These are phyloP conservation scores for Yasuhikotakia modesta DNA, from an alignment of 2,797 vertebrate species.

Conservation along the genomic window DNA sequence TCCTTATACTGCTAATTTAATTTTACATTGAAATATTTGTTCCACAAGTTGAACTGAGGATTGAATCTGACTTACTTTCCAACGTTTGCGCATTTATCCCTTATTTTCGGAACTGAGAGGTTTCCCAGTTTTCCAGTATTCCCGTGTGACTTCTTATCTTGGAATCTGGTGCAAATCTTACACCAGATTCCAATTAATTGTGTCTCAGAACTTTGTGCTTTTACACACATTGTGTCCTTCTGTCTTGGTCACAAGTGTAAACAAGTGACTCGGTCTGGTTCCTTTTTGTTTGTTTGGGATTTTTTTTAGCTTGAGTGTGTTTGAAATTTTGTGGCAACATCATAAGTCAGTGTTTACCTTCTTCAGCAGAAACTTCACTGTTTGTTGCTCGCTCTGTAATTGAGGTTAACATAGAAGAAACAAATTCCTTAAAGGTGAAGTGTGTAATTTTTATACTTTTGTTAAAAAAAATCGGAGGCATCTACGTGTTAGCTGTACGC, in stretches of 20 bases:
- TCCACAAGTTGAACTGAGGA: background rate
- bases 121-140: background rate
- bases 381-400: too few relatives aligned
- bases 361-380: too few relatives aligned
- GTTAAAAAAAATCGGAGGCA: background rate
- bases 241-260: background rate
- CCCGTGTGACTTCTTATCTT: background rate
- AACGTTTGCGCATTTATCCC: background rate
- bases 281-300: background rate
- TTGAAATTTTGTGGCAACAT: background rate
- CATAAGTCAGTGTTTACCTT: too few relatives aligned
- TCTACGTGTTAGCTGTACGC: background rate
- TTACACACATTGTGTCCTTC: conserved; percentile 21
- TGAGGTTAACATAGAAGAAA: background rate
- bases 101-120: too few relatives aligned
- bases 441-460: background rate
- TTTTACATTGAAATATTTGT: background rate
- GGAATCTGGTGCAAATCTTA: too few relatives aligned
- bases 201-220: too few relatives aligned
- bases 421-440: background rate
- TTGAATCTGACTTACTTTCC: background rate
- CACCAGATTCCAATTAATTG: too few relatives aligned
- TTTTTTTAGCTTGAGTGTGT: background rate
- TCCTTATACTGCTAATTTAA: background rate
- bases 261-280: background rate